Base-by-base conservation (phyloP, 2,113 vertebrate genomes). In the Phoenicopterus ruber region DNA sequence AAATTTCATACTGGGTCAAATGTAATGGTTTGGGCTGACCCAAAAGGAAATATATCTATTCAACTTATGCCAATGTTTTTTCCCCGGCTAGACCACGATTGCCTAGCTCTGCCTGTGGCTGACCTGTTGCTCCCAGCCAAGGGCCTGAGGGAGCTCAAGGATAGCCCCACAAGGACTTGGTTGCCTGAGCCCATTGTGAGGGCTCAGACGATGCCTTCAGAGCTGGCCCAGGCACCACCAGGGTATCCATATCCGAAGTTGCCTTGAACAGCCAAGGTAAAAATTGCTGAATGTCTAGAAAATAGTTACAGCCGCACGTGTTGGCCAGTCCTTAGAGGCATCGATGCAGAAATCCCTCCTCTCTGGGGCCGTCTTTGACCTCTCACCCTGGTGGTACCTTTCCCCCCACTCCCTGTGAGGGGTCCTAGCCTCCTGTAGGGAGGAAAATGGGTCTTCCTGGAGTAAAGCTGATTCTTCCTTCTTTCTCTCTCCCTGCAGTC, bases 71-170 rank as follows among this genome's bases (percentile, higher is more conserved):
- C 28, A 50, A 50, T 20, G 2, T 13, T 82, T 88, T 67, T 13
- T 58, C 31, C 44, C 52, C 24, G 69, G 1, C 8, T 65, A 69
- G 29, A 32, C 11, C 1, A 1, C 1, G 1, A 34, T 38, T 84
- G 6, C 32, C 22, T 42, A 66, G 6, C 38, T 76, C 16, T 84
- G 17, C 32, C n/a, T 50, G 34, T 67, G 72, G 34, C 28, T 67
- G 73, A 52, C 20, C 15, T 42, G 25, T 49, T 47, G 5, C 59
- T 89, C 36, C 28, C 2, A 2, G 8, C 22, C 70, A 9, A 67
- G 34, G 24, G 16, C 12, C 25, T 86, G 36, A 5, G 9, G 17
- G 57, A 86, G 21, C 49, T 50, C 72, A 52, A 50, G 28, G 24
- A 38, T 28, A 12, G 10, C 15, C 36, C 42, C 57, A 24, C 12